phyloP scores from a whole-genome alignment of 35 echinoderm and acorn worm genomes.

The Ophioderma brevispina region DNA sequence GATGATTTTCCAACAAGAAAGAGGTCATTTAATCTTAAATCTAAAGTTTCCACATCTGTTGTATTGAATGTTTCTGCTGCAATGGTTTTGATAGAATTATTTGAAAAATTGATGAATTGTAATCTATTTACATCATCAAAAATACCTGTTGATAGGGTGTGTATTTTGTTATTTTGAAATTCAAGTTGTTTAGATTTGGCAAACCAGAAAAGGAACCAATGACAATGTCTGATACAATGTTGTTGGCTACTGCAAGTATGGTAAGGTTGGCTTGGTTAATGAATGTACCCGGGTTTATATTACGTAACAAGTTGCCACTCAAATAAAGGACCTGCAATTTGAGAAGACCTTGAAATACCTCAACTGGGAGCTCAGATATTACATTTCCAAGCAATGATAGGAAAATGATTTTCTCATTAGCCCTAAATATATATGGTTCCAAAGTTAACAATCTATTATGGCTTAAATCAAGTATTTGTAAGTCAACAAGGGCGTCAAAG shows the following conservation, averaged over 20 bases:
- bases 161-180: background rate
- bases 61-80: background rate
- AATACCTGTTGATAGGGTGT: background rate
- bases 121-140: background rate
- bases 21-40: background rate
- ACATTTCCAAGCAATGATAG: too few relatives aligned
- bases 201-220: background rate
- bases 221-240: background rate
- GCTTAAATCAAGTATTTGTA: too few relatives aligned
- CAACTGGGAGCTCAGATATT: too few relatives aligned
- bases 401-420: too few relatives aligned
- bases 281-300: background rate
- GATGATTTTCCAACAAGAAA: background rate
- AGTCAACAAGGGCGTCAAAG: background rate
- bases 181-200: background rate
- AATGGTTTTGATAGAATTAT: background rate
- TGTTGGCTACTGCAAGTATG: background rate
- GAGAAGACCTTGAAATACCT: background rate
- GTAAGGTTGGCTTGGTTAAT: background rate
- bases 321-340: background rate
- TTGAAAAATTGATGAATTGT: background rate
- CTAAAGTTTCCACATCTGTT: background rate
- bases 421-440: too few relatives aligned
- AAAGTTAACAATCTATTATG: too few relatives aligned
- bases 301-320: background rate